phyloP scores from a whole-genome alignment of 2,888 invertebrate species.

The Eupithecia subumbrata region DNA sequence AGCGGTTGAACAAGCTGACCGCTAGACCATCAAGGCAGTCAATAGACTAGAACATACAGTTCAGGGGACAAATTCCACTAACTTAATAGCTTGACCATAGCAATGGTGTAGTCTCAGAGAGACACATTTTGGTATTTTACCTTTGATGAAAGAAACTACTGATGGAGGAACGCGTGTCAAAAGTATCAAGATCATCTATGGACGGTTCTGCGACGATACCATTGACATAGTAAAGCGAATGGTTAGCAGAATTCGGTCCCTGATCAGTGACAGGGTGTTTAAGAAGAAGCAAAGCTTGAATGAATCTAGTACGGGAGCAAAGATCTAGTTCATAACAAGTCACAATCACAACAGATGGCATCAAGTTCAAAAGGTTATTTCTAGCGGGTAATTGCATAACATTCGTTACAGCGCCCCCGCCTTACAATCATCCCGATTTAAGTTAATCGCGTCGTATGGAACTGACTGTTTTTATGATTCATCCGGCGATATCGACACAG shows the following conservation, averaged over 20 bases:
- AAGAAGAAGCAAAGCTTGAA: background rate
- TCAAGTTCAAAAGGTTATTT: constrained; percentile 23
- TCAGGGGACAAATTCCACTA: background rate
- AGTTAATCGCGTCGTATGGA: constrained; percentile 48
- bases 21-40: too few species aligned
- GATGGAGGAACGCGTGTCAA: too few species aligned
- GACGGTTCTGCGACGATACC: too few species aligned
- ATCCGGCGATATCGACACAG: constrained; percentile 33
- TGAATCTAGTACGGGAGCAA: background rate
- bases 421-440: constrained; percentile 50
- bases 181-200: too few species aligned
- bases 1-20: too few species aligned
- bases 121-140: too few species aligned
- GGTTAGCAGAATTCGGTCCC: too few species aligned
- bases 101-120: too few species aligned
- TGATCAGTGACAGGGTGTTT: background rate
- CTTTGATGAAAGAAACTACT: too few species aligned
- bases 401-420: constrained; percentile 38
- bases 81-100: too few species aligned
- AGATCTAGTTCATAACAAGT: constrained; percentile 6
- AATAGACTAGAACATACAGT: background rate
- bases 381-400: constrained; percentile 41
- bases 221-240: too few species aligned
- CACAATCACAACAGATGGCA: constrained; percentile 10
- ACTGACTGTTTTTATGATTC: constrained; percentile 50